These are phyloP conservation scores for Capitella teleta DNA, from an alignment of 1,140 invertebrate genomes.

Conservation along the genomic window DNA sequence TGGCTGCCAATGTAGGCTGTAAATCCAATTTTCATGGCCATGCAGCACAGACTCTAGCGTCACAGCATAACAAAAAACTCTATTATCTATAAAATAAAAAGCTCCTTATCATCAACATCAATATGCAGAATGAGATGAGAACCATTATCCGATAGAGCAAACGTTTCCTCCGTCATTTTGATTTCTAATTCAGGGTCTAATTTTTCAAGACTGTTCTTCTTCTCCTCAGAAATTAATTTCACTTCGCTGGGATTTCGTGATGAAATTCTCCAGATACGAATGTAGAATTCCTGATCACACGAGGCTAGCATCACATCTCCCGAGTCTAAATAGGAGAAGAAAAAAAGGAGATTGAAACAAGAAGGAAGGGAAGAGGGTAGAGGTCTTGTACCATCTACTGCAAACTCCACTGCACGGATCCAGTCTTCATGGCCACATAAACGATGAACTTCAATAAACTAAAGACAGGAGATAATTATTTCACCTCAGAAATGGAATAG, in stretches of 20 bases:
- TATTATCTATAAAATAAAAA: neutral
- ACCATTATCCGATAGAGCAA: slow-evolving; percentile 39
- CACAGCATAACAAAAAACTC: slow-evolving; percentile 44
- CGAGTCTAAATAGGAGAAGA: no score
- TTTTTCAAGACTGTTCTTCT: slow-evolving; percentile 8
- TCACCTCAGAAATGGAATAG: no score
- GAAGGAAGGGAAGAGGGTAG: no score
- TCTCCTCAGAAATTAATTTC: slow-evolving; percentile 3
- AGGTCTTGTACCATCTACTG: no score
- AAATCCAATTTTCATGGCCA: slow-evolving; percentile 90
- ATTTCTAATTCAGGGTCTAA: slow-evolving; percentile 40
- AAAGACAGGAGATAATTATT: no score
- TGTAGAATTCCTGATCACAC: slow-evolving; percentile 73
- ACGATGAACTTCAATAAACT: no score
- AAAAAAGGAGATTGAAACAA: no score
- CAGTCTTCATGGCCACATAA: no score
- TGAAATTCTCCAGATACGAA: slow-evolving; percentile 71
- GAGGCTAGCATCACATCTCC: slow-evolving; percentile 63
- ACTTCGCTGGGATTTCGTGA: slow-evolving; percentile 7
- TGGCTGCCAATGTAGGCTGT: slow-evolving; percentile 73
- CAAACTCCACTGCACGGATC: no score
- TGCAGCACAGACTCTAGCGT: slow-evolving; percentile 73
- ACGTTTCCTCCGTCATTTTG: slow-evolving; percentile 53
- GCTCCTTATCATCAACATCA: neutral
- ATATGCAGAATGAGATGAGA: neutral